Evolutionary conservation across 1,140 invertebrate species (phyloP), one percentile per base, ranked within the genome.

Genomic region (Penaeus indicus): DNA sequence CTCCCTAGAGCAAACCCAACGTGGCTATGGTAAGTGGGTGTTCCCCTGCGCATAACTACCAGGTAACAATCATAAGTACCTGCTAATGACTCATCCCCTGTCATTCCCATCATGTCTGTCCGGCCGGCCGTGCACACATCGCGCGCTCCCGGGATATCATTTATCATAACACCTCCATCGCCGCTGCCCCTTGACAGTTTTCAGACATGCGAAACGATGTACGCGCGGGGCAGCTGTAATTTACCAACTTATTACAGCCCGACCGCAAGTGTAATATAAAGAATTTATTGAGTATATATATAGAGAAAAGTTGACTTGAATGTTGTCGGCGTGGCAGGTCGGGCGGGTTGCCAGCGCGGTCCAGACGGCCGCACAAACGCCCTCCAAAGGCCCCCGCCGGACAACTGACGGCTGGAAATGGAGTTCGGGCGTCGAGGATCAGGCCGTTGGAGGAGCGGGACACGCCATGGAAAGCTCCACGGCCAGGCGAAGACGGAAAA

Each of bases 41-140:
- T 86, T 64, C 22, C 60, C 69, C 83, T 60, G 38, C 83, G 47
- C 64, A 47, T 84, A 84, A 84, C 83, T 32, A 77, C 72, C 60
- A 77, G 72, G 75, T 79, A 77, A 78, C 75, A 77, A 78, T 86
- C 85, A 77, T 80, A 79, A 86, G 85, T 42, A 86, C 85, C 47
- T 83, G 77, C 77, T 86, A 86, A 86, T 80, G 85, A 86, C 77
- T 86, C 77, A 69, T 86, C 32, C 61, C 61, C 62, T 86, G 85
- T 80, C 77, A 86, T 80, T 80, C 62, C 38, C 85, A 86, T 60
- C 75, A 79, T 47, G 61, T 32, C n/a, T 54, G 60, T 22, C 54
- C 69, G 72, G 60, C 69, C 60, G 25, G 62, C 19, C 60, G 63
- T 16, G 21, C 61, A 47, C 47, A 60, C 78, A 54, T 18, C 78